Base-by-base conservation (phyloP, 2,797 vertebrate genomes). In the Smutsia gigantea region DNA sequence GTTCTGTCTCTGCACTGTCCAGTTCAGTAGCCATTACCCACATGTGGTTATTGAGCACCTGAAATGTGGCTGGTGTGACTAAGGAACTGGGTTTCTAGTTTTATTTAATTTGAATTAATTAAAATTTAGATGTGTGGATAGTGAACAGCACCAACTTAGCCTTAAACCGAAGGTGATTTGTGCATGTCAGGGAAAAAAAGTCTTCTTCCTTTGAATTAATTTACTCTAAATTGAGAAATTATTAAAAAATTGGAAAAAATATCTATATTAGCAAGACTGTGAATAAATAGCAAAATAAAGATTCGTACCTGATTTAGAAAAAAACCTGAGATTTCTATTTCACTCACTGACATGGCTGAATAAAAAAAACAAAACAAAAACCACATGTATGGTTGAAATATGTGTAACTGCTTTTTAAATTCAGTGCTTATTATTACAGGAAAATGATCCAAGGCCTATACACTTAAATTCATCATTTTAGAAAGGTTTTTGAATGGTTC, bases 101-200 rank as follows among this genome's bases (percentile, higher is more conserved):
- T 85, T 75, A 74, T 46, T 95, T 95, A 49, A 78, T 92, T 82
- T 86, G 27, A 94, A 93, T 94, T 91, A 49, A 74, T 89, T 94
- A 91, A 91, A 87, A 82, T 95, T 74, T 74, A 34, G 42, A 46
- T 23, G 59, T 82, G 23, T 63, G 29, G 9, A 51, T 42, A 88
- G 37, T 75, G 23, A 72, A 75, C n/a, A 57, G 27, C 63, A 34
- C 17, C 90, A 90, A 87, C 63, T 34, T 87, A 68, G 19, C 42
- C 71, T 87, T 87, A 96, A 93, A 79, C 31, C 42, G 37, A 63
- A 97, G 37, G 63, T 71, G 77, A 77, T 88, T 96, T 96, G 14
- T 84, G n/a, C 74, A 21, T 68, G 18, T 81, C 3, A 46, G 7
- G 51, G 46, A 74, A 71, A 59, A 39, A 51, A 59, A 19, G 3